A percentile compares a stretch with the other conserved stretches of the same genome.
Conservation (phyloP, 2,113 vertebrate genomes). For the Triplophysa tibetana region DNA sequence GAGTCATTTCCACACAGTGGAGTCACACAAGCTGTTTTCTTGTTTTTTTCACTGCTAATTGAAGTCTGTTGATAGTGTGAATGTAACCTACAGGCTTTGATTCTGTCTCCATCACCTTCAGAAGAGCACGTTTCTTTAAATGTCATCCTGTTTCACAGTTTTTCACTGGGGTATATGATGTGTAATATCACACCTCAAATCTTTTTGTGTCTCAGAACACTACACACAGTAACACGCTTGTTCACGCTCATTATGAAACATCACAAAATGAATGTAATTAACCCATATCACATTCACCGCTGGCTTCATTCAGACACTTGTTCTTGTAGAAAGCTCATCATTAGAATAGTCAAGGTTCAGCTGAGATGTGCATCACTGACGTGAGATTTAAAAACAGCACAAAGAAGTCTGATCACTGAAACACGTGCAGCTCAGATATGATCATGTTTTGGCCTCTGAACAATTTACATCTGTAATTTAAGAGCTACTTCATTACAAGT, state of each 20-base stretch:
- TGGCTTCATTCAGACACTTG: conserved; percentile 9
- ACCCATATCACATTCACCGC: conserved; percentile 4
- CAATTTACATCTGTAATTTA: conserved; percentile 3
- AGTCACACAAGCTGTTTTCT: conserved; percentile 18
- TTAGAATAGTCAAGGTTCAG: conserved; percentile 19
- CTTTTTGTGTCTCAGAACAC: not conserved
- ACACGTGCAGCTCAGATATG: conserved; percentile 4
- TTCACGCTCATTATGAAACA: conserved; percentile 3
- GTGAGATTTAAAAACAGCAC: not conserved
- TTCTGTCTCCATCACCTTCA: not conserved
- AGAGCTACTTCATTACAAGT: conserved; percentile 35
- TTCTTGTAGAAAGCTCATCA: conserved; percentile 15
- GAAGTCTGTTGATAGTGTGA: not conserved
- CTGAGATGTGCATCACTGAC: conserved; percentile 15
- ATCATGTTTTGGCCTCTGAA: not conserved
- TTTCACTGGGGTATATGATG: too few species aligned
- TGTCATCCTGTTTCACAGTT: too few species aligned
- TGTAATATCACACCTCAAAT: too few species aligned
- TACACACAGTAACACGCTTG: not conserved
- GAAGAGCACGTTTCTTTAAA: too few species aligned
- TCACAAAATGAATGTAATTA: conserved; percentile 19
- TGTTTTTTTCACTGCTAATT: not conserved
- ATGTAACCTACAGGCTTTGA: not conserved
- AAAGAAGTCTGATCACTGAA: conserved; percentile 32
- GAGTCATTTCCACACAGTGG: conserved; percentile 12